Evolutionary conservation across 1,140 invertebrate species (phyloP), one percentile per base, ranked within the genome.

Genomic region (Zaprionus africanus): DNA sequence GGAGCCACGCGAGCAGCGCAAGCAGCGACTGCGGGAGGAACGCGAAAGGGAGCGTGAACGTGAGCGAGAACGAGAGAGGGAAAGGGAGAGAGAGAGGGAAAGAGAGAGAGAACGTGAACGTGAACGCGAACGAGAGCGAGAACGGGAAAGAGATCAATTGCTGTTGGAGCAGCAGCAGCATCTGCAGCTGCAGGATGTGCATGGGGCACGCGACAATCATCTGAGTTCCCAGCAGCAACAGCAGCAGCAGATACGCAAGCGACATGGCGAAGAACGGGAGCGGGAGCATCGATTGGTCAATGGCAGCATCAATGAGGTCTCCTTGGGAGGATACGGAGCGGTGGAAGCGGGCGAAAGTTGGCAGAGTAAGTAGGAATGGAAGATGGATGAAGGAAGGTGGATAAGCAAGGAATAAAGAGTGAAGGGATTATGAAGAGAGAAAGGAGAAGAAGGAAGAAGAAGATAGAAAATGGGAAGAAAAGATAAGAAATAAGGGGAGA

Each of bases 321-420:
- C 58, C 3, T 26, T 63, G 19, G 54, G 17, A 5, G 26, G 51
- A 1, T 80, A 78, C n/a, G 62, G 43, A 24, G 22, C 65, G 1
- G 17, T 51, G 11, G 84, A 90, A 86, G 96, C 96, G 70, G 95
- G 95, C 51, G 96, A 96, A 71, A 94, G 93, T 79, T 95, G 95
- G 95, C 94, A 94, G 67, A 93, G 93, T 91, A 71, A 92, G 91
- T 91, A 71, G 15, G 5, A n/a, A 58, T 9, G 4, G 2, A n/a
- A 0, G 6, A 36, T 2, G 2, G 6, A 34, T 7, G 5, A 11
- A 5, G 17, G 28, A n/a, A 36, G 6, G 1, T 49, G 11, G 28
- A 4, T 19, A 15, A 26, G 13, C 4, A 49, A 49, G n/a, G 2
- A 0, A 2, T 17, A 5, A 9, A 28, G 15, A 49, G 4, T 49